Evolutionary conservation across 2,888 invertebrate species (phyloP), one percentile per base, ranked within the genome.

Genomic region (Xestia sexstrigata): DNA sequence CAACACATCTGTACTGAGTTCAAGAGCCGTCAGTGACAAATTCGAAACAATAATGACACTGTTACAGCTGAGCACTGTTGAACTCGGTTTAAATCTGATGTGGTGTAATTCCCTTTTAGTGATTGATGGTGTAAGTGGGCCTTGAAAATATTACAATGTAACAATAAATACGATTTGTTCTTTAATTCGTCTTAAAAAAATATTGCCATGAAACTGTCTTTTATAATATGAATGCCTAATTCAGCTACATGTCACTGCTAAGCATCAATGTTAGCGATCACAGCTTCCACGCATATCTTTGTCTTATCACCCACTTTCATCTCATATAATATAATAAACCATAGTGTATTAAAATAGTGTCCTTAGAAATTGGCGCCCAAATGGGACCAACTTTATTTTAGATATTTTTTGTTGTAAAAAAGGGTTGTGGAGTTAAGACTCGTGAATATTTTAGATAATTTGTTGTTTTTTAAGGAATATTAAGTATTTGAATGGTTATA

Each of bases 371-470:
- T 79, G 78, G 81, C 79, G 79, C 87, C 85, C 79, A 72, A 74
- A 55, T 65, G 74, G 81, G 80, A 74, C 78, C 70, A 76, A 60
- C 30, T 67, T 78, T 73, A 30, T 74, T 55, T 76, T 78, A 78
- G 67, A 72, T 73, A 70, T 80, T 89, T 82, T 86, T 86, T 87
- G 67, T 81, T 70, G 42, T 63, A 87, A 65, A 87, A 93, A 96
- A 96, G 95, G 97, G 96, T 96, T 96, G 96, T 96, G 96, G 96
- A 96, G 93, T 91, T 58, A 93, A 93, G 95, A 95, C 94, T 94
- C 93, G 92, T 91, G 84, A 79, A 87, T 84, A 70, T 60, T 72
- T 63, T 73, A 6, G 26, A 74, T 45, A 70, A 66, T 69, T 65
- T 78, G 42, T 84, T 86, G 71, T 85, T 86, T 73, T 55, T 70